Evolutionary conservation across 2,113 vertebrate species (phyloP).

Genomic region (Prolemur simus): DNA sequence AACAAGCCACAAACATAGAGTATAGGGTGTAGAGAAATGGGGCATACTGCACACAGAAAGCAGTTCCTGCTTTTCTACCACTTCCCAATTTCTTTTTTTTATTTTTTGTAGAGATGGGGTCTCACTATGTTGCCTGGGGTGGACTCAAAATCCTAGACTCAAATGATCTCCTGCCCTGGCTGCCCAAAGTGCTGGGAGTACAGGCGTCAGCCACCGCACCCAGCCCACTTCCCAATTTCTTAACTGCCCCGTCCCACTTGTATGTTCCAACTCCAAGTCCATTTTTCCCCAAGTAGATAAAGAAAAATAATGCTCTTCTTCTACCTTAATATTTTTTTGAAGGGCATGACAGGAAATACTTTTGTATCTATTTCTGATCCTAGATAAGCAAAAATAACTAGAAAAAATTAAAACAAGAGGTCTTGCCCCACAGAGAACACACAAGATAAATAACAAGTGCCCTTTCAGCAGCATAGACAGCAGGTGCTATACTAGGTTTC

Average conservation of each 20-base stretch:
- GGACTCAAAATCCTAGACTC: too few species aligned
- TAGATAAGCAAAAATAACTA: not conserved
- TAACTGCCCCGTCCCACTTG: not conserved
- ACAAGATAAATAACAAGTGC: not conserved
- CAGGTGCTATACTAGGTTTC: not conserved
- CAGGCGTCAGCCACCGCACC: too few species aligned
- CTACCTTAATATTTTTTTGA: not conserved
- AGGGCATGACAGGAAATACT: not conserved
- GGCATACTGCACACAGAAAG: not conserved
- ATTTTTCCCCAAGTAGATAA: not conserved
- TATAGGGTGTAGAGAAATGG: not conserved
- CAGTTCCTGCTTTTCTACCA: not conserved
- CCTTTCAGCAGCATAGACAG: not conserved
- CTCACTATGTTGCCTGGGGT: too few species aligned
- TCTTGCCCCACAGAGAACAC: not conserved
- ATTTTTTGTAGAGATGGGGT: not conserved
- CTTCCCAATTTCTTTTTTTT: not conserved
- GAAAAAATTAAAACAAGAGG: constrained; percentile 11
- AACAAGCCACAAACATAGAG: not conserved
- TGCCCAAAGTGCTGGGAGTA: too few species aligned
- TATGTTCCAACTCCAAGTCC: not conserved
- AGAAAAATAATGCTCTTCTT: not conserved
- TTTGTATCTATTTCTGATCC: not conserved
- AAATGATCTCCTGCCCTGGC: too few species aligned
- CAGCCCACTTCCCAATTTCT: not conserved